phyloP scores from a whole-genome alignment of 2,113 vertebrate species.

The Verasper variegatus region DNA sequence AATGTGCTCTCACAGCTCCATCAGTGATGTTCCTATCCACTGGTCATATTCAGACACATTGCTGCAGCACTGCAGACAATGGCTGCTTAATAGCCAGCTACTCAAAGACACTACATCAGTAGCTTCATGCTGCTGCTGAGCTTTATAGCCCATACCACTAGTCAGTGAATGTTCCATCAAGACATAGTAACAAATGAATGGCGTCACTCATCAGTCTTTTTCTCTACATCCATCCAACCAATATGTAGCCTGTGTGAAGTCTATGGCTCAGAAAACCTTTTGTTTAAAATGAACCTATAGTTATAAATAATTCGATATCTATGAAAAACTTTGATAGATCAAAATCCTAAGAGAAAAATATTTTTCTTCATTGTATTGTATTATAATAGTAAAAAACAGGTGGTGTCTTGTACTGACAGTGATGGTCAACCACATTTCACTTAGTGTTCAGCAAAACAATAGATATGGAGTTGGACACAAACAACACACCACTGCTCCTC shows the following conservation, averaged over 20 bases:
- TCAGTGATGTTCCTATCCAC: constrained; percentile 64
- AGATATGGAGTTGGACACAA: too few species aligned
- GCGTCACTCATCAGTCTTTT: neutral
- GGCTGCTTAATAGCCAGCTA: constrained; percentile 59
- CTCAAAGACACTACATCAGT: constrained; percentile 60
- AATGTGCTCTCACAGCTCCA: constrained; percentile 68
- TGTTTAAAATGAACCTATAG: neutral
- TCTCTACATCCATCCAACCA: neutral
- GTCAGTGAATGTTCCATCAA: constrained; percentile 18
- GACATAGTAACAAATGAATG: constrained; percentile 13
- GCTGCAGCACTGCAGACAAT: constrained; percentile 51
- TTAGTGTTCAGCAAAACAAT: too few species aligned
- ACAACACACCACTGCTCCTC: too few species aligned
- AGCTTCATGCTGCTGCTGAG: constrained; percentile 19
- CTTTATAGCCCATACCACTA: constrained; percentile 28
- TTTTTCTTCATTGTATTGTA: neutral
- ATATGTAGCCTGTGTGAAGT: neutral
- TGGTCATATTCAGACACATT: constrained; percentile 64
- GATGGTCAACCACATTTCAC: neutral
- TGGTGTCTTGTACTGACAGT: neutral
- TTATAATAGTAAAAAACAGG: neutral
- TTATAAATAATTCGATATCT: too few species aligned
- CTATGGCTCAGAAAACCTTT: neutral
- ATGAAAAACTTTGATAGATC: too few species aligned
- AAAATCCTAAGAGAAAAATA: too few species aligned